Conservation (phyloP, 2,797 vertebrate species). For the Glossophaga mutica region DNA sequence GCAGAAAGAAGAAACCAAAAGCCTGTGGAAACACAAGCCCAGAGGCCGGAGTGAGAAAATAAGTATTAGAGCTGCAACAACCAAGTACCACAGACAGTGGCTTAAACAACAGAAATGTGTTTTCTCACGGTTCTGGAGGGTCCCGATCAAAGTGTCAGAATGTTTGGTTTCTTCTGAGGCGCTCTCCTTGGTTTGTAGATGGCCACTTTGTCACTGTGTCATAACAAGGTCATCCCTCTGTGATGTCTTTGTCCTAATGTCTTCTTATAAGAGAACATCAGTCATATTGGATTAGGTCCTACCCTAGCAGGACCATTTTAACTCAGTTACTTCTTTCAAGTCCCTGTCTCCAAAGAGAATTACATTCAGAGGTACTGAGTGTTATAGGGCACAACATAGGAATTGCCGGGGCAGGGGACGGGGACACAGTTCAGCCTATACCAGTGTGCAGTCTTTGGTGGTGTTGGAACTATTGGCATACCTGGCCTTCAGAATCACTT, state of each 20-base stretch:
- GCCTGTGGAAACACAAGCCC: not conserved
- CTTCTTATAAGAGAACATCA: not conserved
- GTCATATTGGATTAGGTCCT: not conserved
- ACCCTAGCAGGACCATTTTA: not conserved
- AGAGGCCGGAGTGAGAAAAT: not conserved
- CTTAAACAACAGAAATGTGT: not conserved
- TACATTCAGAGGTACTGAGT: not conserved
- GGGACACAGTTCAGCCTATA: not conserved
- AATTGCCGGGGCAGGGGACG: not conserved
- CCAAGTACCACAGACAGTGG: not conserved
- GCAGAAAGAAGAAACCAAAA: not conserved
- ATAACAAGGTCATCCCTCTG: not conserved
- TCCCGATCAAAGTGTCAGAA: not conserved
- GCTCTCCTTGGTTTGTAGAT: not conserved
- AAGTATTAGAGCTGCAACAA: not conserved
- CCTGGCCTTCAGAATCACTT: not conserved
- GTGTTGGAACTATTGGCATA: not conserved
- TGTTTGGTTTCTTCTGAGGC: not conserved
- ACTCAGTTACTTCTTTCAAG: not conserved
- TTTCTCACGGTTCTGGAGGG: not conserved
- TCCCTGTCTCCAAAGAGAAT: not conserved
- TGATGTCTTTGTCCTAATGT: not conserved
- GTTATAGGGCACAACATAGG: not conserved
- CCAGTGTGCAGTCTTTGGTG: not conserved
- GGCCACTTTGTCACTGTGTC: not conserved